Conservation (phyloP, 37 sponge, comb jelly and placozoan genomes). For the Oopsacas minuta region DNA sequence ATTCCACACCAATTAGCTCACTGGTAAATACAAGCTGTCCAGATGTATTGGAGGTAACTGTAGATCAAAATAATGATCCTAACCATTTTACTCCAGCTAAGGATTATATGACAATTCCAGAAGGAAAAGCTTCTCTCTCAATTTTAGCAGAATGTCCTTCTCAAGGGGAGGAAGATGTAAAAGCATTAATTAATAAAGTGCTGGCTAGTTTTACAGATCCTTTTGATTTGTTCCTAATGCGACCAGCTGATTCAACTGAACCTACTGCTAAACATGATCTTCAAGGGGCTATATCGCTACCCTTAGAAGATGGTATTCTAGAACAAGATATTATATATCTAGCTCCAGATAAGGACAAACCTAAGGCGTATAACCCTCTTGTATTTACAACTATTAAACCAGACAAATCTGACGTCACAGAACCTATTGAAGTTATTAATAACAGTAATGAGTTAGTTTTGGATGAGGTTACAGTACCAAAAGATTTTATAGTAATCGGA, state of each 20-base stretch:
- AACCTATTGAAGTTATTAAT: neutral
- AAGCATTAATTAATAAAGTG: neutral
- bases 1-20: neutral
- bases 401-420: neutral
- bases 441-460: neutral
- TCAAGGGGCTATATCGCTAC: neutral
- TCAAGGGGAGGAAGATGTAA: neutral
- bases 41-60: neutral
- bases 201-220: neutral
- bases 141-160: neutral
- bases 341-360: neutral
- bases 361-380: neutral
- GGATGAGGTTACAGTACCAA: neutral
- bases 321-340: neutral
- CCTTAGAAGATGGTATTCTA: neutral
- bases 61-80: neutral
- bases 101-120: neutral
- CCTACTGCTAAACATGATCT: neutral
- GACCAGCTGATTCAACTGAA: neutral
- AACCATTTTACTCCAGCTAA: neutral
- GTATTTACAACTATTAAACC: neutral
- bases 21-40: neutral
- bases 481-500: neutral
- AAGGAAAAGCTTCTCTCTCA: neutral
- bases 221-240: neutral